Evolutionary conservation across 2,888 invertebrate genomes (phyloP).

Genomic region (Parthenolecanium corni): DNA sequence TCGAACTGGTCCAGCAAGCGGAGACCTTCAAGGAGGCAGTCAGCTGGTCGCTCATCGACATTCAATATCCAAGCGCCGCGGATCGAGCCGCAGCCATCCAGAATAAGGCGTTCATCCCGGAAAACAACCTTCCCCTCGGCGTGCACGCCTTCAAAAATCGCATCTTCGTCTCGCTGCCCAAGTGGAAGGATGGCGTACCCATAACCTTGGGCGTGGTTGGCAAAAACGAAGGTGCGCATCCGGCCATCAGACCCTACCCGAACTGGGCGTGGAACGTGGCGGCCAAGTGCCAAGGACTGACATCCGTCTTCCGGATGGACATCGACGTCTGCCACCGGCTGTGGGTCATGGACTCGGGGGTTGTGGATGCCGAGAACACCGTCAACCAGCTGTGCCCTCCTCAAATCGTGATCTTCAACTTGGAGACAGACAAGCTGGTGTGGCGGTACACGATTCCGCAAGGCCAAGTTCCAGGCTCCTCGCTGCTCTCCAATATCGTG

Average conservation of each 20-base stretch:
- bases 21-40: constrained; percentile 42
- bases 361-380: constrained; percentile 48
- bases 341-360: constrained; percentile 68
- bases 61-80: constrained; percentile 50
- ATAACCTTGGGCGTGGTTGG: constrained; percentile 61
- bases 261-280: constrained; percentile 55
- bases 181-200: constrained; percentile 64
- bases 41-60: constrained; percentile 64
- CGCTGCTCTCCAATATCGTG: constrained; percentile 63
- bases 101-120: constrained; percentile 51
- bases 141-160: constrained; percentile 56
- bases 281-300: constrained; percentile 39
- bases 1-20: constrained; percentile 8
- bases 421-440: constrained; percentile 57
- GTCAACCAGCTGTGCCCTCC: constrained; percentile 47
- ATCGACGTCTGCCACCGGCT: constrained; percentile 61
- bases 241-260: constrained; percentile 62
- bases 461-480: constrained; percentile 46
- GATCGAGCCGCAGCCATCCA: constrained; percentile 49
- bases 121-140: constrained; percentile 63
- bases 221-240: constrained; percentile 50
- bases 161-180: constrained; percentile 62
- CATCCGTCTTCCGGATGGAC: constrained; percentile 36
- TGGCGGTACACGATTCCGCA: constrained; percentile 53
- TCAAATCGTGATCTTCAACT: constrained; percentile 57